Conservation (phyloP, 2,113 vertebrate genomes). For the Sinocyclocheilus rhinocerous region DNA sequence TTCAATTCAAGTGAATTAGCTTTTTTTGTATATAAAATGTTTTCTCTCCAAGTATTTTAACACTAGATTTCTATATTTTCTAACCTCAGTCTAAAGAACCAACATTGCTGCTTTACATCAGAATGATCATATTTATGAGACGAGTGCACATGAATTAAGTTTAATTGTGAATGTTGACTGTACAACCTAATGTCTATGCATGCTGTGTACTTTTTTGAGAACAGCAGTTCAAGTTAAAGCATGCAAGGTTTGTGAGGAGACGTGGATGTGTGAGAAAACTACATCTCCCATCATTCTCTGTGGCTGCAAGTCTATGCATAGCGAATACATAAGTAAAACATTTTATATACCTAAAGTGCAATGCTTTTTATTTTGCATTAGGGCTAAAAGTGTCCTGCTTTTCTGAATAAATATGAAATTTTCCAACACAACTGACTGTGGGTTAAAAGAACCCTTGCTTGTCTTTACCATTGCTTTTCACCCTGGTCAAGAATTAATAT, state of each 20-base stretch:
- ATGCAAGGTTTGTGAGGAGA: not conserved
- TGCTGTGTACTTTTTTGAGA: not conserved
- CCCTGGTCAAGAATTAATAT: too few species aligned
- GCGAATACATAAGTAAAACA: not conserved
- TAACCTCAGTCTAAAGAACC: not conserved
- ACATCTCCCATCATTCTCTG: conserved; percentile 9
- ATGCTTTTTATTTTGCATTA: not conserved
- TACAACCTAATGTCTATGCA: not conserved
- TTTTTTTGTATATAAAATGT: not conserved
- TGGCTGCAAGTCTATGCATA: not conserved
- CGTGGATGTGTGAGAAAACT: not conserved
- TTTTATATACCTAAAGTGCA: not conserved
- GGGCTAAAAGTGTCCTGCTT: too few species aligned
- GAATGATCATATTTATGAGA: not conserved
- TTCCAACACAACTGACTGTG: too few species aligned
- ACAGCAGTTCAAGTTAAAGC: not conserved
- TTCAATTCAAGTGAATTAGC: not conserved
- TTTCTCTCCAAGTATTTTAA: not conserved
- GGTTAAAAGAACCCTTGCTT: too few species aligned
- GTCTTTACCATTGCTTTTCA: too few species aligned
- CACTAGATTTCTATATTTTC: not conserved
- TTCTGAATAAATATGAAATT: too few species aligned
- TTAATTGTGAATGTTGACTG: not conserved
- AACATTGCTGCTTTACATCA: not conserved
- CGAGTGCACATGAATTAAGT: not conserved